phyloP scores from a whole-genome alignment of 2,797 vertebrate genomes.

The Arvicola amphibius region DNA sequence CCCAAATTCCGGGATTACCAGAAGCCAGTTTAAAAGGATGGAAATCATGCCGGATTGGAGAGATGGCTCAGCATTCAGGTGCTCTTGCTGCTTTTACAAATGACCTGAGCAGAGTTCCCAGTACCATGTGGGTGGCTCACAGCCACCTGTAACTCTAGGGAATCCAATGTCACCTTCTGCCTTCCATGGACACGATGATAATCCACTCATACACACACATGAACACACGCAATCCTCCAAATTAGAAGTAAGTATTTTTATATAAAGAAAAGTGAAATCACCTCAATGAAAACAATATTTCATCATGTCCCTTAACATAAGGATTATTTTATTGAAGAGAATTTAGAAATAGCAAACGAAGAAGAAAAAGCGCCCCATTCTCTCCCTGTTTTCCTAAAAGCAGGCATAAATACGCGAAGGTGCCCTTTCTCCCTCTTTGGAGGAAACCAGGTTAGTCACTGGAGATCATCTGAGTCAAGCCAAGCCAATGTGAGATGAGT shows the following conservation, averaged over 20 bases:
- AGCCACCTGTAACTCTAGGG: background rate
- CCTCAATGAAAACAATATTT: background rate
- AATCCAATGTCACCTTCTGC: background rate
- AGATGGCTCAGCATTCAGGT: background rate
- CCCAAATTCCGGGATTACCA: background rate
- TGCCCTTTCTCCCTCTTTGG: background rate
- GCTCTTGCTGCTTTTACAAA: background rate
- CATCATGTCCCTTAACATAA: background rate
- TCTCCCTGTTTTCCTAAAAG: background rate
- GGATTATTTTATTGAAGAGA: background rate
- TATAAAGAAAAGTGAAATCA: background rate
- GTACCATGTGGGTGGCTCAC: background rate
- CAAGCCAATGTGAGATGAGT: background rate
- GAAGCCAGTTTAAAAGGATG: background rate
- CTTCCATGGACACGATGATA: background rate
- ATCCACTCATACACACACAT: background rate
- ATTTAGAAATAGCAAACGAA: background rate
- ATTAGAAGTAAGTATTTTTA: background rate
- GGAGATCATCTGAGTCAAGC: background rate
- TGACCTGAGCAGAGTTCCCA: background rate
- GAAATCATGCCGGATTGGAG: background rate
- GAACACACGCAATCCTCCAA: background rate
- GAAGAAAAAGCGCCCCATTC: background rate
- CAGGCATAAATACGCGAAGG: background rate
- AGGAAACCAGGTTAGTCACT: background rate